Evolutionary conservation across 1,140 invertebrate species (phyloP).

Genomic region (Psix sp.): DNA sequence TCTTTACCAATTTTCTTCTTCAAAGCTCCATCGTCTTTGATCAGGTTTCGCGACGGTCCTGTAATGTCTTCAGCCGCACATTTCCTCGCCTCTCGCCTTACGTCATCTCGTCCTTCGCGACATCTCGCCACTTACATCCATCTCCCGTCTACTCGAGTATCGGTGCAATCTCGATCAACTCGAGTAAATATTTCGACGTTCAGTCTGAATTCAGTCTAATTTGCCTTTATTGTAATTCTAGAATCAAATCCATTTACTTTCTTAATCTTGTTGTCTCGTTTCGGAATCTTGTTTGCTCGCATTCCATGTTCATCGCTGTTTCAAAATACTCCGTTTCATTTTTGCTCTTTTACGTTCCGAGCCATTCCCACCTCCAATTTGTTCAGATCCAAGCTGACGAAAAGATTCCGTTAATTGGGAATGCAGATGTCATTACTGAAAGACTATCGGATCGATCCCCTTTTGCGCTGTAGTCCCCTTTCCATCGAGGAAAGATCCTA

Average conservation of each 20-base stretch:
- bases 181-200: slow-evolving; percentile 31
- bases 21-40: slow-evolving; percentile 76
- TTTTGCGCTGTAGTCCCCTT: slow-evolving; percentile 53
- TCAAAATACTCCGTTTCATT: slow-evolving; percentile 65
- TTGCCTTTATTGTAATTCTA: slow-evolving; percentile 44
- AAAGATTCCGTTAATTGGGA: slow-evolving; percentile 75
- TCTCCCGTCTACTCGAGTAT: slow-evolving; percentile 30
- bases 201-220: slow-evolving; percentile 31
- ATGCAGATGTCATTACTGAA: slow-evolving; percentile 70
- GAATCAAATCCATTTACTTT: slow-evolving; percentile 51
- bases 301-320: slow-evolving; percentile 59
- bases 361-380: slow-evolving; percentile 59
- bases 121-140: slow-evolving; percentile 51
- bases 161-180: slow-evolving; percentile 50
- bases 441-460: slow-evolving; percentile 71
- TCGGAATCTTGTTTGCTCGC: slow-evolving; percentile 41
- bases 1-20: slow-evolving; percentile 76
- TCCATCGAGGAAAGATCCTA: slow-evolving; percentile 66
- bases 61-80: slow-evolving; percentile 63
- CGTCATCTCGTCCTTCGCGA: slow-evolving; percentile 45
- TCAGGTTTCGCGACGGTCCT: slow-evolving; percentile 72
- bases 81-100: slow-evolving; percentile 21
- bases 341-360: slow-evolving; percentile 49
- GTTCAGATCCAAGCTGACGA: slow-evolving; percentile 62
- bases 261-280: slow-evolving; percentile 47